Evolutionary conservation across 2,113 vertebrate species (phyloP), one percentile per base, ranked within the genome.

Genomic region (Corvus moneduloides): DNA sequence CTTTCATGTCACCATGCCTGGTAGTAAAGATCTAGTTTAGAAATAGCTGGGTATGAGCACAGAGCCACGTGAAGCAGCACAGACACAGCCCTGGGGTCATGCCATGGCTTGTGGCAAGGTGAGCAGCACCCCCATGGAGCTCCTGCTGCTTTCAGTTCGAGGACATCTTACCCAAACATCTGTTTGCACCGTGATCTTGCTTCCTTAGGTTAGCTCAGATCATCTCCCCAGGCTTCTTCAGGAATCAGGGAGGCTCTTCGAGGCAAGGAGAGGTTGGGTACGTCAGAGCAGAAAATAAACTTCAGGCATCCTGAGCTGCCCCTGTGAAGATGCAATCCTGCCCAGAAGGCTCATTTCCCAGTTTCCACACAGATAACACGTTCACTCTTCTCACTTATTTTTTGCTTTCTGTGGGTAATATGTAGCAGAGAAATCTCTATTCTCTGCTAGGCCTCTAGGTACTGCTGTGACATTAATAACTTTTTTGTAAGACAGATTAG

Each of bases 91-190:
- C 35, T 30, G 17, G 14, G 20, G 4, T 12, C 44, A 2, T 17
- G 3, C 35, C 14, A 1, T 8, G 28, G n/a, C 51, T 64, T 43
- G 30, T 30, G 59, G 67, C 28, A n/a, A 63, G 22, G 11, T 63
- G 28, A 76, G 63, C 72, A 49, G 32, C 54, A 28, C 54, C n/a
- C 43, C 58, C 3, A 0, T 6, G 16, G 20, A 54, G 22, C 14
- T 72, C 14, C 43, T 35, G 4, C 16, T 72, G 43, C 27, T 61
- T 18, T 18, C 51, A 49, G n/a, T 33, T 71, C 32, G 20, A 76
- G 46, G 32, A 35, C 1, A 0, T 15, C 26, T 59, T 9, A 20
- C 28, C 68, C 2, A 0, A 59, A 55, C 13, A 15, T 6, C 54
- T 26, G 1, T 16, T n/a, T 3, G 1, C 49, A 91, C 27, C 6